Evolutionary conservation across 30 jellyfish, hydroid and myxozoan species (phyloP).

Genomic region (Sanderia malayensis): DNA sequence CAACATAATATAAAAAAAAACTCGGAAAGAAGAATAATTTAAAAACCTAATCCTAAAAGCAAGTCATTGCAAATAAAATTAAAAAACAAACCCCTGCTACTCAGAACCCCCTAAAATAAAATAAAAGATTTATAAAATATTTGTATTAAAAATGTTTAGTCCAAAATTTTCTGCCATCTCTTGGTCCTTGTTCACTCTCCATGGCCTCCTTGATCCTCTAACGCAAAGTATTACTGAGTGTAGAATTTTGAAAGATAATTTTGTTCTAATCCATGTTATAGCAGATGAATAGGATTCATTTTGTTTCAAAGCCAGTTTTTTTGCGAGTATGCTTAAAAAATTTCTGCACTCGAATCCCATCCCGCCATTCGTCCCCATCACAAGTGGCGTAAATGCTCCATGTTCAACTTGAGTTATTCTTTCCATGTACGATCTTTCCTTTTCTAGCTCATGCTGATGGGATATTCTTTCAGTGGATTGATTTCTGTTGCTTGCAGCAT

Average conservation of each 20-base stretch:
- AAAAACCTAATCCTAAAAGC: no score
- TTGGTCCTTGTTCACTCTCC: no score
- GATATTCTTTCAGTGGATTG: background rate
- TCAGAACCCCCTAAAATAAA: no score
- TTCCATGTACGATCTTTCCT: background rate
- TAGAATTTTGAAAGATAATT: background rate
- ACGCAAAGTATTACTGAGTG: background rate
- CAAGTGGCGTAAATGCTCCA: constrained; percentile 20
- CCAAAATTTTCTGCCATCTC: no score
- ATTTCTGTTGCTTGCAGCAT: background rate
- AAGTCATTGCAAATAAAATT: no score
- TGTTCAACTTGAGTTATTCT: constrained; percentile 15
- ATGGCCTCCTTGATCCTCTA: background rate
- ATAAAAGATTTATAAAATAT: no score
- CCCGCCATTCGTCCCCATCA: constrained; percentile 25
- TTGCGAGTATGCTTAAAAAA: background rate
- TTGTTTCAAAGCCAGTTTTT: background rate
- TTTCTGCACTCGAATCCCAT: background rate
- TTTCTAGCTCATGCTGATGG: background rate
- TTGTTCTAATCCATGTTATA: background rate
- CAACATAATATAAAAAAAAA: no score
- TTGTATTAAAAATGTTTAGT: no score
- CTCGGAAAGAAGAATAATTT: no score
- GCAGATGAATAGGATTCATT: background rate
- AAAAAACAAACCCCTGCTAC: no score